These are phyloP conservation scores for Rhagologus leucostigma DNA, from an alignment of 2,113 vertebrate genomes.

Conservation along the genomic window DNA sequence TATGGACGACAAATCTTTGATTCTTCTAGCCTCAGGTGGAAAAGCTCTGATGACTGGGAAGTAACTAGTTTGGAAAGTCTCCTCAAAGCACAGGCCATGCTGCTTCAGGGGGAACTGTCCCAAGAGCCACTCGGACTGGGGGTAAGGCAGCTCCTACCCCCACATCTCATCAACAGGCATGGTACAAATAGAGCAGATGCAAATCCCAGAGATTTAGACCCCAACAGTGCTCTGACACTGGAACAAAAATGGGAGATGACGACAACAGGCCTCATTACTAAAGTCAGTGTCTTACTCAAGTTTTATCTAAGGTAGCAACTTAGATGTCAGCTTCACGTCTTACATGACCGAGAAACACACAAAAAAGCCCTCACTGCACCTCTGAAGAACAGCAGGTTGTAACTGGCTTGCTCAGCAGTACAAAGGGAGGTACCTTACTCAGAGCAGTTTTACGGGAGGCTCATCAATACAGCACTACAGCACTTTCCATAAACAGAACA, in stretches of 20 bases:
- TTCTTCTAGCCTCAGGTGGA: neutral
- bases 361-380: neutral
- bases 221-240: too few relatives aligned
- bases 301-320: neutral
- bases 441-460: neutral
- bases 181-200: too few relatives aligned
- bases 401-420: neutral
- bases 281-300: neutral
- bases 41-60: neutral
- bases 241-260: neutral
- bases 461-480: neutral
- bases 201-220: neutral
- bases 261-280: neutral
- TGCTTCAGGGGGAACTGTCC: neutral
- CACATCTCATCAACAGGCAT: neutral
- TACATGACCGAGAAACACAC: neutral
- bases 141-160: neutral
- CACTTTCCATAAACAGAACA: neutral
- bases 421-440: neutral
- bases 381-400: neutral
- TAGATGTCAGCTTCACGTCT: neutral
- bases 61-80: neutral
- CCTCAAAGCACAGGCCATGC: neutral
- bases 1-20: neutral
- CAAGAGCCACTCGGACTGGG: rapidly evolving